A percentile compares a stretch with the other conserved stretches of the same genome.
phyloP scores from a whole-genome alignment of 2,113 vertebrate genomes.

The Callopanchax toddi region DNA sequence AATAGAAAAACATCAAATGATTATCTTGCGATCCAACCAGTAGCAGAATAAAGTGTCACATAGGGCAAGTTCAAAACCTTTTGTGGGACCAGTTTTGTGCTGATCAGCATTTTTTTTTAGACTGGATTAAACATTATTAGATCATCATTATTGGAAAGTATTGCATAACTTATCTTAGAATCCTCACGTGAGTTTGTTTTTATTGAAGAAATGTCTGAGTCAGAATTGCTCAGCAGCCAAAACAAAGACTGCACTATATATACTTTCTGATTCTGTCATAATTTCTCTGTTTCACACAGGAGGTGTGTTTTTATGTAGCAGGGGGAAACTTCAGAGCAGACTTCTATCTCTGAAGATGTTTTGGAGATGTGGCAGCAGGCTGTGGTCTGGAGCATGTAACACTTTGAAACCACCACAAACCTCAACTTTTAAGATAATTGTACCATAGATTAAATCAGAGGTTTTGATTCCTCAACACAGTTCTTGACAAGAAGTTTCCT shows the following conservation, averaged over 20 bases:
- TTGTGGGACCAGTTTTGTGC: no score
- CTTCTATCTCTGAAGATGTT: conserved; percentile 56
- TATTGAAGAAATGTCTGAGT: no score
- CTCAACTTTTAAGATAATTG: conserved; percentile 66
- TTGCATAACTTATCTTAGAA: no score
- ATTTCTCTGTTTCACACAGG: conserved; percentile 41
- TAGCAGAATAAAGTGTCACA: no score
- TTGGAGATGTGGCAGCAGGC: conserved; percentile 64
- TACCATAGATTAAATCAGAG: conserved; percentile 48
- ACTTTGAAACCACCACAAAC: conserved; percentile 56
- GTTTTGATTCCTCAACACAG: conserved; percentile 59
- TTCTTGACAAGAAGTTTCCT: conserved; percentile 60
- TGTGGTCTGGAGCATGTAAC: conserved; percentile 69
- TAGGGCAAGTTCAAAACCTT: no score
- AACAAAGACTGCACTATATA: not conserved
- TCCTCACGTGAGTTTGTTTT: no score
- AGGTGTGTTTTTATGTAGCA: conserved; percentile 34
- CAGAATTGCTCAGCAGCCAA: no score
- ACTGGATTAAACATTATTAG: no score
- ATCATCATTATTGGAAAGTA: no score
- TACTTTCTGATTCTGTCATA: conserved; percentile 58
- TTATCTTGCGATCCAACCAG: no score
- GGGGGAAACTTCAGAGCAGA: conserved; percentile 33
- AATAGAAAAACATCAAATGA: no score
- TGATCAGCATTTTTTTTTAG: no score